Evolutionary conservation across 1,140 invertebrate species (phyloP).

Genomic region (Conus betulinus): DNA sequence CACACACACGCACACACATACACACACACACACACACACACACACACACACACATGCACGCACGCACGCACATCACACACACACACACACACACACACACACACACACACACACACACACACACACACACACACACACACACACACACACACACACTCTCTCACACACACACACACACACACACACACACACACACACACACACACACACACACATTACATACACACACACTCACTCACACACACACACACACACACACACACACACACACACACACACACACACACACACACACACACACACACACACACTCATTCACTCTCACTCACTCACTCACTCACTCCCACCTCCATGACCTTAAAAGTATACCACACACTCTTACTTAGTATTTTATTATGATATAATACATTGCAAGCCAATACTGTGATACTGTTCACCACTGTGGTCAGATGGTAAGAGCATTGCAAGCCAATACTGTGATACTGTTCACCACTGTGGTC

Average conservation of each 20-base stretch:
- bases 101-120: neutral
- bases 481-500: too few relatives aligned
- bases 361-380: too few relatives aligned
- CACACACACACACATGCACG: neutral
- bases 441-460: too few relatives aligned
- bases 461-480: too few relatives aligned
- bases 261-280: neutral
- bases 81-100: neutral
- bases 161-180: neutral
- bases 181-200: too few relatives aligned
- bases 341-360: neutral
- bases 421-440: too few relatives aligned
- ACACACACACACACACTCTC: slow-evolving; percentile 1
- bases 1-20: neutral
- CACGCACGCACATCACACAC: neutral
- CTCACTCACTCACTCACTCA: neutral
- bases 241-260: slow-evolving; percentile 4
- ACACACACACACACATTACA: neutral
- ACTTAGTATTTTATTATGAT: too few relatives aligned
- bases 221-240: neutral
- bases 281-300: neutral
- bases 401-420: too few relatives aligned
- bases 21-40: neutral
- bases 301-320: neutral
- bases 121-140: neutral